These are phyloP conservation scores for Okapia johnstoni DNA, from an alignment of 2,113 vertebrate genomes.

Conservation along the genomic window DNA sequence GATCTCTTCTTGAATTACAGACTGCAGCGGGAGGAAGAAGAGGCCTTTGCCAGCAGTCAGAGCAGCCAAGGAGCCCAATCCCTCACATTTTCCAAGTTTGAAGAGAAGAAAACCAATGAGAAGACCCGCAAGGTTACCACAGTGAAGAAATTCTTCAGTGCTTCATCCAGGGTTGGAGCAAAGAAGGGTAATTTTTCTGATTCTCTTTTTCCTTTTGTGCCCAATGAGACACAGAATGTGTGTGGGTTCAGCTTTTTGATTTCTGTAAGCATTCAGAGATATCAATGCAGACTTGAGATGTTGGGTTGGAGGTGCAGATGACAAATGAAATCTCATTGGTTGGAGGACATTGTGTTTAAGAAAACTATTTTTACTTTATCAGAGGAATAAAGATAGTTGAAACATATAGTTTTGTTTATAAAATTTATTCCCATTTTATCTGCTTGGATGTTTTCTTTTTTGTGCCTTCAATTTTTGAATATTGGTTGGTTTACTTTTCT, in stretches of 20 bases:
- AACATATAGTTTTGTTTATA: neutral
- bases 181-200: slow-evolving; percentile 89
- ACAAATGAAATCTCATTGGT: neutral
- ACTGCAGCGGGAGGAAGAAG: slow-evolving; percentile 96
- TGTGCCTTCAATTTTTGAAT: neutral
- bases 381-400: neutral
- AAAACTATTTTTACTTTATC: neutral
- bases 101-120: slow-evolving; percentile 98
- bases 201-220: neutral
- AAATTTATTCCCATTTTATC: neutral
- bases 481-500: neutral
- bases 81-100: slow-evolving; percentile 95
- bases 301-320: neutral
- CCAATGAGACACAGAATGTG: neutral
- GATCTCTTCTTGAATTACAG: slow-evolving; percentile 74
- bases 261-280: neutral
- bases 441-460: neutral
- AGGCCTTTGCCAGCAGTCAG: slow-evolving; percentile 94
- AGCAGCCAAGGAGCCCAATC: slow-evolving; percentile 85
- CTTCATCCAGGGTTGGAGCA: slow-evolving; percentile 90
- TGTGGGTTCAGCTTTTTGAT: neutral
- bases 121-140: slow-evolving; percentile 97
- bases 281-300: neutral
- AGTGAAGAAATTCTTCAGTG: slow-evolving; percentile 98
- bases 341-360: neutral